Evolutionary conservation across 2,888 invertebrate genomes (phyloP).

Genomic region (Ctenicera cuprea): DNA sequence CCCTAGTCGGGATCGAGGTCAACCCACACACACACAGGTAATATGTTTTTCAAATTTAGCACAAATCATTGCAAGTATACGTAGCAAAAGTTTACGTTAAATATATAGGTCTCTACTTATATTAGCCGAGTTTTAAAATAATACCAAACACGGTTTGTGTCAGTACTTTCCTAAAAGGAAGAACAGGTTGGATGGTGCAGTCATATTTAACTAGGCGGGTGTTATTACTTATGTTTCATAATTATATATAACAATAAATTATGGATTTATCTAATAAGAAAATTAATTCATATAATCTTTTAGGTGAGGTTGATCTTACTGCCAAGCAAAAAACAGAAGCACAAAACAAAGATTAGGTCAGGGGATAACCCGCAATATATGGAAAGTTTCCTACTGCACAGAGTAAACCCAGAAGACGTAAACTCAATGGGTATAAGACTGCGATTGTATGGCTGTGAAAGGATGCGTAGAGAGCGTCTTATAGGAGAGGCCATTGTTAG

Average conservation of each 20-base stretch:
- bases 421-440: slow-evolving; percentile 93
- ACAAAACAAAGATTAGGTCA: slow-evolving; percentile 93
- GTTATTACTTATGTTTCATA: too few relatives aligned
- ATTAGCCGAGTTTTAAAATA: too few relatives aligned
- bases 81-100: too few relatives aligned
- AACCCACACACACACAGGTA: slow-evolving; percentile 83
- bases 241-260: too few relatives aligned
- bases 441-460: slow-evolving; percentile 93
- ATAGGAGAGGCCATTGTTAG: slow-evolving; percentile 94
- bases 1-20: slow-evolving; percentile 81
- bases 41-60: slow-evolving; percentile 16
- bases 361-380: slow-evolving; percentile 95
- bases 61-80: too few relatives aligned
- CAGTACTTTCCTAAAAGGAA: too few relatives aligned
- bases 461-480: slow-evolving; percentile 93
- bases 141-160: too few relatives aligned
- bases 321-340: slow-evolving; percentile 94
- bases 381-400: slow-evolving; percentile 93
- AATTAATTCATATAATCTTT: too few relatives aligned
- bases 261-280: too few relatives aligned
- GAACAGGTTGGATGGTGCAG: too few relatives aligned
- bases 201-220: too few relatives aligned
- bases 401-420: slow-evolving; percentile 96
- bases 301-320: slow-evolving; percentile 91
- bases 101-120: too few relatives aligned